Evolutionary conservation across 2,113 vertebrate species (phyloP), one percentile per base, ranked within the genome.

Genomic region (Ciconia stormi): DNA sequence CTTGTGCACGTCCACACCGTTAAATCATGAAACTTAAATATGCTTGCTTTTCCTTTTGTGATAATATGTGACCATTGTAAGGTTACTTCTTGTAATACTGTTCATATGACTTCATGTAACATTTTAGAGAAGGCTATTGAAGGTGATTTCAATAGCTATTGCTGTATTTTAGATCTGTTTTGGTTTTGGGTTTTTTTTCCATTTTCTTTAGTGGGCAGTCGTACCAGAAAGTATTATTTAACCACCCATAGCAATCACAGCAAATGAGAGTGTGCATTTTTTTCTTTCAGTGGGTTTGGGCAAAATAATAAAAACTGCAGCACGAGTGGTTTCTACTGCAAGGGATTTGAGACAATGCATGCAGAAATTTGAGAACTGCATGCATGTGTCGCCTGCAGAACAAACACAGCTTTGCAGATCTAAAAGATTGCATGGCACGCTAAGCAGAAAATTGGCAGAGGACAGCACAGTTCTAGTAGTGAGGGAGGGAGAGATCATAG

Each of bases 1-100:
- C 32, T 50, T 13, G 32, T 27, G 19, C 36, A 42, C 3, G 1
- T 7, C 7, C 17, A 8, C 9, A 2, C 9, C 6, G 7, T 55
- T 59, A 61, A 66, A 74, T 66, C 9, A 29, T 5, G 12, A 25
- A n/a, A 71, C 30, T 61, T 10, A 46, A 55, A 27, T 44, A 16
- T 10, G 23, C 40, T 62, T 74, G 11, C 14, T 29, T 91, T 74
- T 52, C 17, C 26, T 58, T 70, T 71, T 34, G 29, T n/a, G 66
- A 27, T n/a, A 49, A 18, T 16, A 9, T 11, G n/a, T 30, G 25
- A 34, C 10, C 47, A 11, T 8, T 36, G 7, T n/a, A 71, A 74
- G 19, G 32, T 61, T 47, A 17, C 19, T 71, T 63, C 26, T 72
- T 50, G 32, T 30, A 30, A 25, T 36, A 30, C 13, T 66, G 8